These are phyloP conservation scores for Rhadinocentrus ornatus DNA, from an alignment of 2,797 vertebrate species.

Conservation along the genomic window DNA sequence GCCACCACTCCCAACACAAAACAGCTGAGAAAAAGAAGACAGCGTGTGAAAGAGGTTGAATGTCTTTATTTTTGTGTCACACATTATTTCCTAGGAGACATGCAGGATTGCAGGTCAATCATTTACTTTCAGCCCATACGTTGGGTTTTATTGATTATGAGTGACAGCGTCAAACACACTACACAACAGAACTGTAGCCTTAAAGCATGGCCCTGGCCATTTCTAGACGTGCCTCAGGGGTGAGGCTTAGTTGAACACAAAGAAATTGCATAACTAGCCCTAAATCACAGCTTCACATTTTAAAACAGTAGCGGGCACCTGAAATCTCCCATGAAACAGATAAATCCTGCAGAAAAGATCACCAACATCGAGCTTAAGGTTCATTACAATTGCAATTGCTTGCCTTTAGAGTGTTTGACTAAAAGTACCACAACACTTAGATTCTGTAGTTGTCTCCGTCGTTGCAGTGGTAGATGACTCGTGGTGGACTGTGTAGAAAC, in stretches of 20 bases:
- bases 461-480: background rate
- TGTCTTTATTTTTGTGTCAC: constrained; percentile 80
- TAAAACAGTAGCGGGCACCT: constrained; percentile 61
- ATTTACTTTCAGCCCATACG: constrained; percentile 65
- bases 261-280: constrained; percentile 55
- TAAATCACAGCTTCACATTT: constrained; percentile 75
- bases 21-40: background rate
- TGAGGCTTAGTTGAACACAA: constrained; percentile 40
- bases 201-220: constrained; percentile 59
- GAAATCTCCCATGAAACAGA: constrained; percentile 36
- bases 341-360: constrained; percentile 21
- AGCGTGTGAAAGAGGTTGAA: constrained; percentile 62
- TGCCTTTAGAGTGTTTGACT: constrained; percentile 33
- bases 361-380: constrained; percentile 2
- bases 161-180: constrained; percentile 69
- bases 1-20: background rate
- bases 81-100: constrained; percentile 79
- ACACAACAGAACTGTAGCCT: constrained; percentile 66
- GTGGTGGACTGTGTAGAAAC: background rate
- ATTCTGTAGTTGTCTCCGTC: constrained; percentile 26
- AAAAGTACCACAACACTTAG: constrained; percentile 23
- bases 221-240: constrained; percentile 50
- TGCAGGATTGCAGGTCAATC: constrained; percentile 80
- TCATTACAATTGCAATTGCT: constrained; percentile 15
- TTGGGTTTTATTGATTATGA: constrained; percentile 65